Base-by-base conservation (phyloP, 1,140 invertebrate species). In the Chironomus striatipennis region DNA sequence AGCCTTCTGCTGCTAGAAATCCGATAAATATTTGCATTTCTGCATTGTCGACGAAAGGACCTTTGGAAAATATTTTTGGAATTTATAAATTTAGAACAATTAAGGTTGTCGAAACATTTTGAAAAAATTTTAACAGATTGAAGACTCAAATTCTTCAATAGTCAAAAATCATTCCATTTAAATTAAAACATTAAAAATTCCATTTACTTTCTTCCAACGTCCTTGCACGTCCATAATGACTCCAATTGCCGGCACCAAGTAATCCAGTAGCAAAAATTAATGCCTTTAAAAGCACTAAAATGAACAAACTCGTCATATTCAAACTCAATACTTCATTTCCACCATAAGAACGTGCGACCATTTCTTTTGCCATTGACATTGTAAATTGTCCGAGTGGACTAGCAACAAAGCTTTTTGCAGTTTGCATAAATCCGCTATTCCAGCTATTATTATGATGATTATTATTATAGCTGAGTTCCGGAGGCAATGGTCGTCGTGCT, bases 301-400 rank as follows among this genome's bases (percentile, higher is more conserved):
- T 87, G 42, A 94, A 82, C 75, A 94, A 82, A 80, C 94, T 94
- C 0, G 92, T 93, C 24, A 94, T 80, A 81, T 94, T 94, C 20
- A 94, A 80, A 77, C 92, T 94, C 7, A 94, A 84, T 0, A 88
- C 88, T 85, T 89, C 88, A 81, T 88, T 90, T 76, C 85, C 88
- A 75, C 86, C 86, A 0, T 87, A 85, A 0, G 89, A 90, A 77
- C 88, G 86, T 75, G 87, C 85, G 7, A 91, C 81, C 74, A 90
- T 81, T 79, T 90, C 88, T 77, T 87, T 89, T 12, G 88, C 88
- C 78, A 91, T 84, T 75, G 88, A 85, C 0, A 86, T 84, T 76
- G 90, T 79, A 75, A 90, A 85, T 76, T 87, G 84, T 5, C 86
- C 86, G 20, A 85, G 84, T 0, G 85, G 83, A 57, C 84, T 83